Conservation (phyloP, 2,888 invertebrate genomes). For the Microctonus aethiopoides region DNA sequence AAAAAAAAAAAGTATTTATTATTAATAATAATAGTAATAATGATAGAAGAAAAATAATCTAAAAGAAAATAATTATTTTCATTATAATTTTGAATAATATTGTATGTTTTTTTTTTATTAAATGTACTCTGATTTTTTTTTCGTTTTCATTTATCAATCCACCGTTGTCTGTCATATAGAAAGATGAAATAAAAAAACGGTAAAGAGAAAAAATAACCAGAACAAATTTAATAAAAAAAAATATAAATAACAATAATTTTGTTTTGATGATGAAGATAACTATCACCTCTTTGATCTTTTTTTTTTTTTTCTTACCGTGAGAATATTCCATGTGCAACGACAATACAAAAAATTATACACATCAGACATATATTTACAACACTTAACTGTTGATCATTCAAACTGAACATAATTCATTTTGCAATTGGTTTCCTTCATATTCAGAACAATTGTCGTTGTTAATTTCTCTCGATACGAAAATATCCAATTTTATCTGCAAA, state of each 20-base stretch:
- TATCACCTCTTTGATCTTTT: neutral
- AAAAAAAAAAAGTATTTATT: neutral
- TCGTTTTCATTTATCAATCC: neutral
- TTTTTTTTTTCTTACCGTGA: neutral
- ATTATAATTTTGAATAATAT: too few relatives aligned
- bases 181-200: neutral
- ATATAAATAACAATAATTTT: neutral
- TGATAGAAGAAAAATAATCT: too few relatives aligned
- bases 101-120: too few relatives aligned
- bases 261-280: neutral
- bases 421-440: neutral
- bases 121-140: neutral
- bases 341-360: neutral
- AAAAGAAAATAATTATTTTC: too few relatives aligned
- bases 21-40: too few relatives aligned
- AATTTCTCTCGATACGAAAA: too few relatives aligned
- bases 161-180: too few relatives aligned
- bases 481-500: too few relatives aligned
- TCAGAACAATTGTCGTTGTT: neutral
- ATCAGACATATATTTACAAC: too few relatives aligned
- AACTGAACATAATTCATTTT: neutral
- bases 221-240: neutral
- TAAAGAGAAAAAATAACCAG: neutral
- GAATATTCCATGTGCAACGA: conserved; percentile 3
- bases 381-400: neutral